phyloP scores from a whole-genome alignment of 2,888 invertebrate species.

The Conus canariensis region DNA sequence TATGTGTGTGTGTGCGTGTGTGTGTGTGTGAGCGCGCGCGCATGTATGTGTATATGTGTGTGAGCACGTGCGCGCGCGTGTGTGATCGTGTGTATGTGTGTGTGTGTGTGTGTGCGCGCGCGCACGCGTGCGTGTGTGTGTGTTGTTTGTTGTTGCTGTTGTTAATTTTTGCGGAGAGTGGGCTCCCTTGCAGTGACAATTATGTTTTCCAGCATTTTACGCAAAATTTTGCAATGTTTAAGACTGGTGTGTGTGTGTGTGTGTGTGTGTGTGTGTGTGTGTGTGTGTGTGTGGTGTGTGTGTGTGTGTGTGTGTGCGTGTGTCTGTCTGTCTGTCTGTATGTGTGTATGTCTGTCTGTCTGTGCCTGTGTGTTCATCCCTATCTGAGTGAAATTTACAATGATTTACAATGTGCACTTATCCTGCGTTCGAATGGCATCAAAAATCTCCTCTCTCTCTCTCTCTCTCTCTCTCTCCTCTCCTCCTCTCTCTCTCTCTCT shows the following conservation, averaged over 20 bases:
- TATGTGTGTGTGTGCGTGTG: background rate
- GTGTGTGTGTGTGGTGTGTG: background rate
- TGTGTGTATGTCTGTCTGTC: slow-evolving; percentile 4
- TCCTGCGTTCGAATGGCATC: too few relatives aligned
- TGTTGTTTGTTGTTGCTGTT: background rate
- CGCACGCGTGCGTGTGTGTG: background rate
- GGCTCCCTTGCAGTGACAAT: too few relatives aligned
- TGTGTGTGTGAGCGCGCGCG: background rate
- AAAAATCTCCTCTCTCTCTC: too few relatives aligned
- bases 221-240: too few relatives aligned
- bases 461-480: too few relatives aligned
- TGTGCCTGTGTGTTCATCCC: background rate
- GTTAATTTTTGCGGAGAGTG: too few relatives aligned
- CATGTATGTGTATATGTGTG: background rate
- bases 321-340: background rate
- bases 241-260: background rate
- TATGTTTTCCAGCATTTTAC: too few relatives aligned
- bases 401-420: too few relatives aligned
- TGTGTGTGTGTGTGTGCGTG: background rate
- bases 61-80: background rate
- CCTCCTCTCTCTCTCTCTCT: too few relatives aligned
- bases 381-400: background rate
- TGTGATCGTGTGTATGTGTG: background rate
- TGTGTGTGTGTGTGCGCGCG: background rate
- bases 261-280: slow-evolving; percentile 6